A percentile compares a stretch with the other conserved stretches of the same genome.
These are phyloP conservation scores for Lasioglossum albipes DNA, from an alignment of 1,140 invertebrate species.

Conservation along the genomic window DNA sequence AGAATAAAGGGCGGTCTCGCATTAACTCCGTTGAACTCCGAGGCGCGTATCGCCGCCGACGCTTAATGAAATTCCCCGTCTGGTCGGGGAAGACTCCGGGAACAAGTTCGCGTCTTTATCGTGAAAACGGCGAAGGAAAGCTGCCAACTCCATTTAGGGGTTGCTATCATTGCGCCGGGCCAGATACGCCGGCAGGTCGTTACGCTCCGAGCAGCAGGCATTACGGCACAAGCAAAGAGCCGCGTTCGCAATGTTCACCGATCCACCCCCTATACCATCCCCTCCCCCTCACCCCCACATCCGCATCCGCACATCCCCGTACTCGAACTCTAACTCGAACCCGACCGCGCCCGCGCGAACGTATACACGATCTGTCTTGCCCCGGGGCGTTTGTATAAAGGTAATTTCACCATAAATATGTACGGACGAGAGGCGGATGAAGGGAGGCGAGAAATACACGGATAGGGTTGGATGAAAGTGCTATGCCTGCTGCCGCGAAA, in stretches of 20 bases:
- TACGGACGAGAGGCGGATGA: background rate
- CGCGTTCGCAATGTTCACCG: slow-evolving; percentile 30
- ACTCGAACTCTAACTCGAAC: too few relatives aligned
- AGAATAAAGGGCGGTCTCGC: slow-evolving; percentile 30
- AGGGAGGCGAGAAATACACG: background rate
- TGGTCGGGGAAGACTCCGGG: slow-evolving; percentile 26
- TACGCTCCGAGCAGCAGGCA: slow-evolving; percentile 30
- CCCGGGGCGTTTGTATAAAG: slow-evolving; percentile 48
- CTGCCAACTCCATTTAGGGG: slow-evolving; percentile 52
- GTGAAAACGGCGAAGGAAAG: slow-evolving; percentile 47
- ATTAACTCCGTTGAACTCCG: slow-evolving; percentile 36
- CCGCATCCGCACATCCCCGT: too few relatives aligned
- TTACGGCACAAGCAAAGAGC: slow-evolving; percentile 28
- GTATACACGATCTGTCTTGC: slow-evolving; percentile 47
- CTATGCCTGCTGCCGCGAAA: background rate
- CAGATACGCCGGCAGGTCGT: slow-evolving; percentile 55
- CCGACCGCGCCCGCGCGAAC: too few relatives aligned
- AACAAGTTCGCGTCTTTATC: slow-evolving; percentile 56
- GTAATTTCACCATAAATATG: slow-evolving; percentile 52
- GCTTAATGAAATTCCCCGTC: slow-evolving; percentile 63
- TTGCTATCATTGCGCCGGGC: slow-evolving; percentile 47
- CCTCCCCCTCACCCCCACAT: too few relatives aligned
- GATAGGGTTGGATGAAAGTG: background rate
- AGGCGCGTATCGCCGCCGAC: slow-evolving; percentile 34
- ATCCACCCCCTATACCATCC: too few relatives aligned